Percentiles rank a stretch among this genome's conserved stretches.
Conservation (phyloP, 2,888 invertebrate genomes). For the Timema podura region DNA sequence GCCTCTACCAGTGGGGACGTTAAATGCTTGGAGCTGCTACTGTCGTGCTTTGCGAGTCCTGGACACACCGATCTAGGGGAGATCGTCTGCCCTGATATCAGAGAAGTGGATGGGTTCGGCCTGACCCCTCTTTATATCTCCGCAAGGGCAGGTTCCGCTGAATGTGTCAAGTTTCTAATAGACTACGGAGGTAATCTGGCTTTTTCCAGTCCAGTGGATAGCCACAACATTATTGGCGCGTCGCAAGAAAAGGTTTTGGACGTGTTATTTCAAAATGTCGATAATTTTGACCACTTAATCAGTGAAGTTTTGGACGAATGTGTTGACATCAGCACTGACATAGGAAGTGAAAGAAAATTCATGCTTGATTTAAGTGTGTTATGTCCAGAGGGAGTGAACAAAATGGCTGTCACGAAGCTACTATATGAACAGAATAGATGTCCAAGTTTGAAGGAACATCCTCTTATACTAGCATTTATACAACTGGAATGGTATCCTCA, state of each 20-base stretch:
- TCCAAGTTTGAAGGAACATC: neutral
- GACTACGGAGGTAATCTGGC: slow-evolving; percentile 3
- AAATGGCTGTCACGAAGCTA: neutral
- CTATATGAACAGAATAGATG: neutral
- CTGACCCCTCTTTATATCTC: slow-evolving; percentile 8
- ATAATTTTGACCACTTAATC: neutral
- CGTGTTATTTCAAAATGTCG: neutral
- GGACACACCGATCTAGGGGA: neutral
- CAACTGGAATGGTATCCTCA: slow-evolving; percentile 9
- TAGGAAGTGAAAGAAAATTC: neutral
- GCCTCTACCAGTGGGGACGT: neutral
- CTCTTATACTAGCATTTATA: neutral
- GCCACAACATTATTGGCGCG: neutral
- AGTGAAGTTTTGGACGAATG: slow-evolving; percentile 1
- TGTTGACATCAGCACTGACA: neutral
- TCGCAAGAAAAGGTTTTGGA: neutral
- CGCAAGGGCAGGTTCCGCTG: neutral
- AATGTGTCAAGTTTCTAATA: neutral
- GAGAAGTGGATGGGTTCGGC: neutral
- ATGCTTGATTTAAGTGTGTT: neutral
- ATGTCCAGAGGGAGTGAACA: neutral
- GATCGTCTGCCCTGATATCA: neutral
- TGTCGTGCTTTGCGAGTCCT: slow-evolving; percentile 4
- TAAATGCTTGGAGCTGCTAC: slow-evolving; percentile 5
- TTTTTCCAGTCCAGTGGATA: neutral